Evolutionary conservation across 2,888 invertebrate species (phyloP).

Genomic region (Dendrolimus houi): DNA sequence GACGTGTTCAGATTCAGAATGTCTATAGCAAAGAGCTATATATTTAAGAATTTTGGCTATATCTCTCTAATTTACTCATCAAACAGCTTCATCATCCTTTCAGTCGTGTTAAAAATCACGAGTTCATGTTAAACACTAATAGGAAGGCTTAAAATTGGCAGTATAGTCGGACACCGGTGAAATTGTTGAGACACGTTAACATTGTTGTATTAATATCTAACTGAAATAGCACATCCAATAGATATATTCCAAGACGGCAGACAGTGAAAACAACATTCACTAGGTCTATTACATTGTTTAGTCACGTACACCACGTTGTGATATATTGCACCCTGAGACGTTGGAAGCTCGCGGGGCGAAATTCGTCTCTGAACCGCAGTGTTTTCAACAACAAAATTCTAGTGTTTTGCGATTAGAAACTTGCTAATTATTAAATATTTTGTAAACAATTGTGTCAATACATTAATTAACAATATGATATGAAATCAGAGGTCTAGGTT

Average conservation of each 20-base stretch:
- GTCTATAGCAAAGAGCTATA: no score
- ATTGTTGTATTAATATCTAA: background rate
- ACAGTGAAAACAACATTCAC: background rate
- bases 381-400: no score
- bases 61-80: no score
- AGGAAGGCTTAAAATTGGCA: background rate
- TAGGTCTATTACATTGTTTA: background rate
- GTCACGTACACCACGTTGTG: background rate
- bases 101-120: background rate
- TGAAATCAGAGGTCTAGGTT: no score
- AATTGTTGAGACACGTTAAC: background rate
- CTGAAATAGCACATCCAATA: background rate
- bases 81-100: background rate
- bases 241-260: background rate
- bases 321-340: background rate
- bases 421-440: no score
- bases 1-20: no score
- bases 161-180: background rate
- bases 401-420: no score
- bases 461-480: no score
- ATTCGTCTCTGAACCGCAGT: background rate
- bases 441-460: no score
- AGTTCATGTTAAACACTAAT: background rate
- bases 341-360: background rate
- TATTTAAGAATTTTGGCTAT: no score